Evolutionary conservation across 2,888 invertebrate species (phyloP), one percentile per base, ranked within the genome.

Genomic region (Tyria jacobaeae): DNA sequence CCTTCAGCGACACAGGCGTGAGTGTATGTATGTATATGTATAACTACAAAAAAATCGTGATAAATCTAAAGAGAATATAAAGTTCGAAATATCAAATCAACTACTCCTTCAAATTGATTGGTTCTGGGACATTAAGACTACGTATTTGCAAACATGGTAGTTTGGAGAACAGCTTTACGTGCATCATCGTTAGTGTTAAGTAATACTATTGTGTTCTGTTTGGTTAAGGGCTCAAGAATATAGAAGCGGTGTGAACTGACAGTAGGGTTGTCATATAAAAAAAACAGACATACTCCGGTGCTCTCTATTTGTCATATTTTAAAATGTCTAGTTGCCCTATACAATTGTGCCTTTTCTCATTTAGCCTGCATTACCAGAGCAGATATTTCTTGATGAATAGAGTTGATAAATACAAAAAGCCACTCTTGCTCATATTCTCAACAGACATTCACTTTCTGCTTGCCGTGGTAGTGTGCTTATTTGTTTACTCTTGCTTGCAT

Each of bases 151-250:
- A 34, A 50, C 27, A 27, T 41, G 15, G 21, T 37, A 15, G 27
- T 25, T 17, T n/a, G 25, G 39, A 52, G 52, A 24, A 37, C 24
- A 24, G 53, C 27, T 21, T 17, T 21, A 61, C 52, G 21, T 7
- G 61, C 60, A 69, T n/a, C n/a, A n/a, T 68, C 69, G 56, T 75
- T 65, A 76, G 65, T 37, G 59, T 57, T 57, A 63, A 5, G 44
- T 21, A 44, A 21, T 17, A 44, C 44, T 44, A 21, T 44, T 44
- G 44, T 44, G 10, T 44, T 21, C 44, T 21, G 21, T 21, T 10
- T 44, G 44, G 12, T 21, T 21, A 44, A 21, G 1, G 44, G 44
- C 44, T 44, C 12, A 4, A 21, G 44, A 21, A 21, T 44, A 44
- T 12, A 44, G 10, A 44, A 44, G 44, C 12, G 44, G 4, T 21